Percentiles rank a stretch among this genome's conserved stretches.
Evolutionary conservation across 2,888 invertebrate species (phyloP).

Genomic region (Torymus texanus): DNA sequence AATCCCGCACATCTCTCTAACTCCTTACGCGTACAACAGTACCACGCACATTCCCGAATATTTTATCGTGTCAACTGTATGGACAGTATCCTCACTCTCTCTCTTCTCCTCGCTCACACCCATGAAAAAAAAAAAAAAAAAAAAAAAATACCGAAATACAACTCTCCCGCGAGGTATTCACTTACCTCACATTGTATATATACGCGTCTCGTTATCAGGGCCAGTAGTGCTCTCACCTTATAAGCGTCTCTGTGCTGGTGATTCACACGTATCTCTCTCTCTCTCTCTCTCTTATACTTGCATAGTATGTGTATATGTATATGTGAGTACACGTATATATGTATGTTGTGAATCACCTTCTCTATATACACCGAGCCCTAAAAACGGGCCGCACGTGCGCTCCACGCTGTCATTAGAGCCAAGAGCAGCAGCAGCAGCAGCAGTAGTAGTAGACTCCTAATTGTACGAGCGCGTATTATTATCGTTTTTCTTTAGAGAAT

Average conservation of each 20-base stretch:
- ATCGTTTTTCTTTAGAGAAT: conserved; percentile 13
- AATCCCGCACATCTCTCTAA: no score
- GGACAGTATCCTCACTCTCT: no score
- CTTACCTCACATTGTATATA: no score
- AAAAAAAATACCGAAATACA: no score
- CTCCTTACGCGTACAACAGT: no score
- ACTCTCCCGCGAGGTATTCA: no score
- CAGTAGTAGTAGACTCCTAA: not conserved
- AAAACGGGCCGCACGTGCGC: conserved; percentile 31
- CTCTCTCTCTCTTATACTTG: no score
- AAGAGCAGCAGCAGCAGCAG: conserved; percentile 6
- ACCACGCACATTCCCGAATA: no score
- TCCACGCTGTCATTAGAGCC: conserved; percentile 37
- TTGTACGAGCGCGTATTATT: conserved; percentile 26
- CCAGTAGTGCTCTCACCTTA: conserved; percentile 42
- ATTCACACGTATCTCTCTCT: conserved; percentile 24
- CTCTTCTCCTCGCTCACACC: no score
- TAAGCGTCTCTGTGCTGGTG: conserved; percentile 17
- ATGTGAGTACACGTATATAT: conserved; percentile 3
- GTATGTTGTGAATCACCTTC: conserved; percentile 16
- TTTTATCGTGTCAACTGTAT: no score
- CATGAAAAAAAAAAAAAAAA: no score
- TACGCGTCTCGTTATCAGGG: conserved; percentile 23
- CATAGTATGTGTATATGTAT: not conserved
- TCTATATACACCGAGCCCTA: conserved; percentile 27